Evolutionary conservation across 2,797 vertebrate species (phyloP).

Genomic region (Anabas testudineus): DNA sequence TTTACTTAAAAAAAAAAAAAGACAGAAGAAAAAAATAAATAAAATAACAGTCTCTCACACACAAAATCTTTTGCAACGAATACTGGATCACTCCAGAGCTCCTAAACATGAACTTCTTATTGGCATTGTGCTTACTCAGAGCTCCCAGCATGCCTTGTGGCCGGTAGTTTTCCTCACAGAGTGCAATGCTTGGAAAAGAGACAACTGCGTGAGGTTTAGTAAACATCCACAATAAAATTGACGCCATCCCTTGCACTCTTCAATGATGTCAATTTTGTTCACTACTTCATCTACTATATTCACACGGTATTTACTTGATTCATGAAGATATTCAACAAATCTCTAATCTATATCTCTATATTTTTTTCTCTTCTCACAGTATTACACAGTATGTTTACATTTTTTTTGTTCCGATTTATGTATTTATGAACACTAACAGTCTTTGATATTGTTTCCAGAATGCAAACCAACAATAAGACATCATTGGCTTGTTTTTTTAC

Average conservation of each 20-base stretch:
- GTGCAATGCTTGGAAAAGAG: constrained; percentile 77
- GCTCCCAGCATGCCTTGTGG: constrained; percentile 62
- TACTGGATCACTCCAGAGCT: constrained; percentile 80
- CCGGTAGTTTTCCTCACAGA: constrained; percentile 76
- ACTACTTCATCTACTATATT: constrained; percentile 85
- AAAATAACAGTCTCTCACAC: constrained; percentile 87
- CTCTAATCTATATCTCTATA: constrained; percentile 80
- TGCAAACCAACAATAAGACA: constrained; percentile 79
- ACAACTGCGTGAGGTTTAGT: constrained; percentile 79
- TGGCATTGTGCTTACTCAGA: constrained; percentile 83
- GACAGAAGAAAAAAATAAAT: constrained; percentile 50
- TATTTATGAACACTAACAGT: constrained; percentile 84
- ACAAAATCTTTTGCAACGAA: constrained; percentile 81
- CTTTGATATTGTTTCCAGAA: constrained; percentile 81
- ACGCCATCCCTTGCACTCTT: constrained; percentile 75
- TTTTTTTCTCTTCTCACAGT: constrained; percentile 85
- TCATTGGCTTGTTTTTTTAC: constrained; percentile 75
- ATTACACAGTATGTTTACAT: constrained; percentile 83
- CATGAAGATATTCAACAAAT: constrained; percentile 85
- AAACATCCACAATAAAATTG: constrained; percentile 80
- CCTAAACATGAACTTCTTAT: constrained; percentile 76
- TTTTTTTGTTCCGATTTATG: constrained; percentile 73
- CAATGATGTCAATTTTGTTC: constrained; percentile 79
- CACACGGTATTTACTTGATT: constrained; percentile 85
- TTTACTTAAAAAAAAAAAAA: constrained; percentile 72